A percentile compares a stretch with the other conserved stretches of the same genome.
These are phyloP conservation scores for Manis javanica DNA, from an alignment of 2,797 vertebrate genomes.

Conservation along the genomic window DNA sequence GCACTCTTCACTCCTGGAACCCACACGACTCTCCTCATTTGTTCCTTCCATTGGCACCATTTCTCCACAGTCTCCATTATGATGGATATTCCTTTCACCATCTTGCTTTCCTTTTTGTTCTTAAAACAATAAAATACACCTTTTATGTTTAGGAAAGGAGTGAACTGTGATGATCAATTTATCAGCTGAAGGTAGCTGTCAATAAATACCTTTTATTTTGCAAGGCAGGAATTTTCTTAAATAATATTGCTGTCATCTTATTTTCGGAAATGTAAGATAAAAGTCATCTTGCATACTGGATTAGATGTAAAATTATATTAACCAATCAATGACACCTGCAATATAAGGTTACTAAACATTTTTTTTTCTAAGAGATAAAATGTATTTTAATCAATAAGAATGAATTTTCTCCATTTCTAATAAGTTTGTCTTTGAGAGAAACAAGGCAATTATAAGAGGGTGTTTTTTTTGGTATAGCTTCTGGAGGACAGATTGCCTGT, in stretches of 20 bases:
- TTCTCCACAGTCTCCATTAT: not conserved
- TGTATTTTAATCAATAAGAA: not conserved
- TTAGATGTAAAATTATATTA: not conserved
- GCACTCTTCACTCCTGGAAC: not conserved
- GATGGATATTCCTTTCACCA: not conserved
- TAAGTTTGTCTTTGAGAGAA: not conserved
- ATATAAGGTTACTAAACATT: not conserved
- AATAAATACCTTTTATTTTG: not conserved
- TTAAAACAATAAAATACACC: not conserved
- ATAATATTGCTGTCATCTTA: not conserved
- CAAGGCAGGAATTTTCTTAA: not conserved
- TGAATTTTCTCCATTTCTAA: not conserved
- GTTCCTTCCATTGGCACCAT: not conserved
- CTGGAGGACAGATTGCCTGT: not conserved
- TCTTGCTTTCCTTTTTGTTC: not conserved
- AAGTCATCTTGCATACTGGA: not conserved
- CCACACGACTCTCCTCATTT: rapidly evolving
- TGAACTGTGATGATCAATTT: not conserved
- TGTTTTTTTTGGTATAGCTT: not conserved
- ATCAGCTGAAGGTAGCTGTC: not conserved
- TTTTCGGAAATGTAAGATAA: not conserved
- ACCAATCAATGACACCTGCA: not conserved
- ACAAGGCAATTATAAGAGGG: not conserved
- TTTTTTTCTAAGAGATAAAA: not conserved
- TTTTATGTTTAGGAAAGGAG: not conserved